Evolutionary conservation across 2,888 invertebrate species (phyloP).

Genomic region (Campoletis raptor): DNA sequence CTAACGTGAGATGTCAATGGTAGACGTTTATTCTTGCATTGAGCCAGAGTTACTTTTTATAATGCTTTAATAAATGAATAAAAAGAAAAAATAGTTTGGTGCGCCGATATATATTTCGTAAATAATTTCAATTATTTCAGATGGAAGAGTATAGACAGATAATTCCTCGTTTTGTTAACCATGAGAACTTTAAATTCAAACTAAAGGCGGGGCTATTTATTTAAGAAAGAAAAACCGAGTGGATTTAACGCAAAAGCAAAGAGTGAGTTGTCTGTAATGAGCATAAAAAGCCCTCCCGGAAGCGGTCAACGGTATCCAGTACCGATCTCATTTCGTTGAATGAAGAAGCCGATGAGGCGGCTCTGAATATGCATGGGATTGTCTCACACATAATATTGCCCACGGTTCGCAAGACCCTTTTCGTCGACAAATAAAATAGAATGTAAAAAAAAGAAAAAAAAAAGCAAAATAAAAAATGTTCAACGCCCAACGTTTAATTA

Average conservation of each 20-base stretch:
- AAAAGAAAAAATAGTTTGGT: not conserved
- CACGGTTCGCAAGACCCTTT: slow-evolving; percentile 37
- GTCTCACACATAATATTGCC: slow-evolving; percentile 46
- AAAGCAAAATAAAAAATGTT: slow-evolving; percentile 49
- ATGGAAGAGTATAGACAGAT: not conserved
- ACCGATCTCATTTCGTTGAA: slow-evolving; percentile 45
- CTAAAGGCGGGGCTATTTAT: slow-evolving; percentile 1
- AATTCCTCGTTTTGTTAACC: not conserved
- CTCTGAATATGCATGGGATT: slow-evolving; percentile 48
- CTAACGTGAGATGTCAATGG: slow-evolving; percentile 24
- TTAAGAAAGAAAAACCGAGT: not conserved
- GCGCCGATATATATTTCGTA: not conserved
- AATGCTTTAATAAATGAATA: not conserved
- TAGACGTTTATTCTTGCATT: not conserved
- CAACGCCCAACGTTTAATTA: slow-evolving; percentile 61
- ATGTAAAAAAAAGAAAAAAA: not conserved
- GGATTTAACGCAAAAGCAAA: slow-evolving; percentile 12
- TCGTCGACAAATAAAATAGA: slow-evolving; percentile 25
- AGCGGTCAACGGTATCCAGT: slow-evolving; percentile 41
- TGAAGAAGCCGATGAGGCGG: slow-evolving; percentile 32
- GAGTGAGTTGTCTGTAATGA: slow-evolving; percentile 32
- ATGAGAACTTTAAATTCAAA: slow-evolving; percentile 8
- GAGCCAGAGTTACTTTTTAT: not conserved
- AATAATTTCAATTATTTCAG: not conserved
- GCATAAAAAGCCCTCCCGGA: slow-evolving; percentile 37